Evolutionary conservation across 1,140 invertebrate genomes (phyloP).

Genomic region (Tetranychus urticae): DNA sequence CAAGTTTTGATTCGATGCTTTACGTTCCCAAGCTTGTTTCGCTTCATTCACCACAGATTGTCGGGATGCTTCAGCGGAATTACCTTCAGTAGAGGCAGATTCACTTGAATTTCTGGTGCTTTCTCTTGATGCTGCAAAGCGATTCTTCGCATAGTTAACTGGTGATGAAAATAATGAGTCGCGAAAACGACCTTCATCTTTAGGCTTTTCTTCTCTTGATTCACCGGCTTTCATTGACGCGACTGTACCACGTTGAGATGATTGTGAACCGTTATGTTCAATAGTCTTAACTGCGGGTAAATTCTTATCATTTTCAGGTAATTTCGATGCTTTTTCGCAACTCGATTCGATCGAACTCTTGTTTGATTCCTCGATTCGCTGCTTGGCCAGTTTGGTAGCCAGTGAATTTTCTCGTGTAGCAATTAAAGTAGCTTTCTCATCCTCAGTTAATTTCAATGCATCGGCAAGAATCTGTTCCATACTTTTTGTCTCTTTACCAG

Average conservation of each 20-base stretch:
- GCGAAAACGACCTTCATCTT: no score
- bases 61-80: background rate
- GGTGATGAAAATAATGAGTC: background rate
- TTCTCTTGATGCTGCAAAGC: background rate
- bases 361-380: background rate
- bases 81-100: background rate
- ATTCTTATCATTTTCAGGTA: no score
- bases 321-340: no score
- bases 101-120: background rate
- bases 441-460: background rate
- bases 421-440: background rate
- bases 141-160: background rate
- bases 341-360: background rate
- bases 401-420: background rate
- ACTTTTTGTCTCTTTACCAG: background rate
- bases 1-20: background rate
- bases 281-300: no score
- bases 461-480: background rate
- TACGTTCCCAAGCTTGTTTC: background rate
- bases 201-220: no score
- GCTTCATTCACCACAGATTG: conserved; percentile 1
- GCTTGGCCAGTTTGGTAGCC: background rate
- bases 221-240: no score
- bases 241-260: no score
- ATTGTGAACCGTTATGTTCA: no score